Conservation (phyloP, 2,888 invertebrate genomes). For the Poecilus cupreus region DNA sequence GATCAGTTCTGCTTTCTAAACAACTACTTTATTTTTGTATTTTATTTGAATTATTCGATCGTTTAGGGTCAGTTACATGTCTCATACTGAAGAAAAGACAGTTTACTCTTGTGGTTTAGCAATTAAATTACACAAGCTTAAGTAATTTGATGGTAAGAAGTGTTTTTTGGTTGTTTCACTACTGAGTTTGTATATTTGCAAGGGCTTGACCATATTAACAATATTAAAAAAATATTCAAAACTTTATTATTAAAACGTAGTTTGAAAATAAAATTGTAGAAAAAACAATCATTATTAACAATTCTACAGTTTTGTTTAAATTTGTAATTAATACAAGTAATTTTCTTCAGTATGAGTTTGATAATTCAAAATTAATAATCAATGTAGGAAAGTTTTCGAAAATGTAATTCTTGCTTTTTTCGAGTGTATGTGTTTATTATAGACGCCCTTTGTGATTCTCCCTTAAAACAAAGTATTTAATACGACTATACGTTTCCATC, state of each 20-base stretch:
- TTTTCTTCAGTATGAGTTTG: slow-evolving; percentile 40
- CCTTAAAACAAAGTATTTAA: slow-evolving; percentile 43
- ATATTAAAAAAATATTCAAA: neutral
- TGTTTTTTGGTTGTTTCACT: slow-evolving; percentile 40
- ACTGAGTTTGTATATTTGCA: neutral
- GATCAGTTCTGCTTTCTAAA: slow-evolving; percentile 20
- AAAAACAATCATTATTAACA: neutral
- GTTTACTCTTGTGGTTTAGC: neutral
- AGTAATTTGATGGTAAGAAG: neutral
- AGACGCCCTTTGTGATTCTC: slow-evolving; percentile 53
- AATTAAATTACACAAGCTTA: neutral
- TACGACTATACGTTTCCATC: slow-evolving; percentile 59
- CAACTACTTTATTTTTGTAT: neutral
- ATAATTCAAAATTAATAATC: slow-evolving; percentile 5
- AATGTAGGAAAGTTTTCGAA: slow-evolving; percentile 30
- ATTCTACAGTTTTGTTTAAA: neutral
- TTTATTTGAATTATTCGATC: slow-evolving; percentile 17
- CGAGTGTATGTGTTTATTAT: slow-evolving; percentile 41
- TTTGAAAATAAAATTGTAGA: neutral
- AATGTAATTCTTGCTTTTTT: slow-evolving; percentile 29
- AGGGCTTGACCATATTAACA: neutral
- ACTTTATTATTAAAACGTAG: neutral
- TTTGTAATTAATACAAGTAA: neutral
- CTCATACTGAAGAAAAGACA: slow-evolving; percentile 38
- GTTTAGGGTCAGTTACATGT: slow-evolving; percentile 1